Percentiles rank a stretch among this genome's conserved stretches.
These are phyloP conservation scores for Saguinus imperator DNA, from an alignment of 2,113 vertebrate species.

Conservation along the genomic window DNA sequence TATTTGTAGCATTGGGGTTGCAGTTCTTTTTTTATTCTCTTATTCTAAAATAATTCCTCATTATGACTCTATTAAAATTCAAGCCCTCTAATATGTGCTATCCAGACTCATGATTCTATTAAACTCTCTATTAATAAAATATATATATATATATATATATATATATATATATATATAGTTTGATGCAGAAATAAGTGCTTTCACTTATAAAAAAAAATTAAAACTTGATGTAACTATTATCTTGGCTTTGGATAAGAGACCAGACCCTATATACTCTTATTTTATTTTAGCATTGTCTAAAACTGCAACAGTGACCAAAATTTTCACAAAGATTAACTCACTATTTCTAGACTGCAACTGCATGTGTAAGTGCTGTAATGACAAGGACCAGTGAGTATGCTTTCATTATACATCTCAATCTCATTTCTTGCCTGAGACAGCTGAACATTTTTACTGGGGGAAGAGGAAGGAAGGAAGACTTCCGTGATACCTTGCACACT, in stretches of 20 bases:
- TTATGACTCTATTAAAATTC: neutral
- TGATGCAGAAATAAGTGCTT: neutral
- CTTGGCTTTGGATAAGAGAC: neutral
- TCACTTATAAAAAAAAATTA: neutral
- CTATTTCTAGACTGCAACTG: neutral
- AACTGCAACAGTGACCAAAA: neutral
- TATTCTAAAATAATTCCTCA: neutral
- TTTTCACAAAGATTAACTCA: neutral
- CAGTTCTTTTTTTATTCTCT: neutral
- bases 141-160: neutral
- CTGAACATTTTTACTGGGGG: neutral
- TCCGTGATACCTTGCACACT: neutral
- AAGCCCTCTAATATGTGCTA: neutral
- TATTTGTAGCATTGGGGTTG: neutral
- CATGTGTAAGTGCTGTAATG: neutral
- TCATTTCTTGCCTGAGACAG: neutral
- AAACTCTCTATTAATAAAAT: neutral
- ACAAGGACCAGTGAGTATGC: neutral
- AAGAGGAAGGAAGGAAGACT: neutral
- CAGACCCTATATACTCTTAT: neutral
- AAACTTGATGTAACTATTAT: neutral
- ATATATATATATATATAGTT: neutral
- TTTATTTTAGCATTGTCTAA: neutral
- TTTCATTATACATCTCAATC: neutral
- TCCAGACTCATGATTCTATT: neutral